Evolutionary conservation across 2,888 invertebrate genomes (phyloP), one percentile per base, ranked within the genome.

Genomic region (Trisateles emortualis): DNA sequence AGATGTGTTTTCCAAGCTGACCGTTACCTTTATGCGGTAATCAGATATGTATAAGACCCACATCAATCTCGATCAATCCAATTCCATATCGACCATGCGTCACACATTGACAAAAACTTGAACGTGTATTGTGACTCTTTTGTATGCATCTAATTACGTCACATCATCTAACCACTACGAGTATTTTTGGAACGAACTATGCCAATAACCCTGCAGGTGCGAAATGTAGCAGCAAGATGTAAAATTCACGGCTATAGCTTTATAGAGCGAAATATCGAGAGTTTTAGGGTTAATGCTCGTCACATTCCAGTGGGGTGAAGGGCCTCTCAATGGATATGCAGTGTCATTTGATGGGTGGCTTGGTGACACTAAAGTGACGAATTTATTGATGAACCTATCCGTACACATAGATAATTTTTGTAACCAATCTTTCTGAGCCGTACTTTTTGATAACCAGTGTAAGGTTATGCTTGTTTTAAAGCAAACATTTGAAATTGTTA

Each of bases 181-280:
- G 55, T 72, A 69, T 68, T 65, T 73, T 64, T 45, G 56, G 44
- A 57, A 50, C 62, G 45, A 40, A 32, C 22, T 24, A 52, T 44
- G 71, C 64, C 64, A 70, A 60, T 60, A 68, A 71, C 71, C 46
- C 52, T 36, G 68, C 68, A 69, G 64, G 64, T 71, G 68, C 44
- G 17, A 53, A 53, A 64, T 60, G 47, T 40, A 19, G 29, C 44
- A 1, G 22, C 1, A 40, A 10, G 32, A 56, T 62, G 42, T 54
- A 52, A 45, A 56, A 61, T 53, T 58, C 61, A 58, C n/a, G 24
- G 39, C 32, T 9, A 35, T 29, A 17, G 35, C 22, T 42, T 49
- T 44, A 48, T 49, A 19, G 39, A 40, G 39, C 32, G 17, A 36
- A 48, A 39, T 47, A 39, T 47, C 14, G 39, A 44, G 39, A 36